Base-by-base conservation (phyloP, 2,113 vertebrate genomes). In the Chloebia gouldiae region DNA sequence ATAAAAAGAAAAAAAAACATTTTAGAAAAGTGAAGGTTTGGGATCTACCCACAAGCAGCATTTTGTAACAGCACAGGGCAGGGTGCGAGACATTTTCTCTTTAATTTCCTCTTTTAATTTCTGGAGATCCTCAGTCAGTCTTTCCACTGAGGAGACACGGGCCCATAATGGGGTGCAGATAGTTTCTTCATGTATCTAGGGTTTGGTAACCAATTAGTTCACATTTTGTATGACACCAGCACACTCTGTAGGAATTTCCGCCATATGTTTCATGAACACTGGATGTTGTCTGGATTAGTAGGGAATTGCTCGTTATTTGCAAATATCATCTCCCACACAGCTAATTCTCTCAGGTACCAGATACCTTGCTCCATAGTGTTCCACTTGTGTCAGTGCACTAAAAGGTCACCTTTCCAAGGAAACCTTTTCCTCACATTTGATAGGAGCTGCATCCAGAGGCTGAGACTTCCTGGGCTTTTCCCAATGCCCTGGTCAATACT, bases 171-270 rank as follows among this genome's bases (percentile, higher is more conserved):
- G 21, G 21, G 11, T 44, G 21, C 11, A 68, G 37, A 76, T 42
- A 59, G 44, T 35, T 42, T 68, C 31, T 68, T 68, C 61, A 50
- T 50, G 4, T 20, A 37, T 37, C 44, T 37, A 44, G 16, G 10
- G 7, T 59, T 44, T 68, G 37, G 51, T 68, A 76, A 86, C 11
- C 71, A 59, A 50, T 31, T 12, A 51, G 21, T 27, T 21, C 31
- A 27, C 0, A 0, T 59, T 50, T 59, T 68, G 13, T 31, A 42
- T 31, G 35, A 42, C 35, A 86, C 44, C 2, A 0, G 21, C 31
- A 66, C 0, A 7, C 21, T 50, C 44, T 12, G 25, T 18, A 76
- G 53, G 37, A 86, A 76, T 44, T 68, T 51, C 71, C 0, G 1
- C 71, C 27, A 1, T 9, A 11, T 27, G 21, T 59, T 86, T 68